Base-by-base conservation (phyloP, 2,113 vertebrate genomes). In the Limanda limanda region DNA sequence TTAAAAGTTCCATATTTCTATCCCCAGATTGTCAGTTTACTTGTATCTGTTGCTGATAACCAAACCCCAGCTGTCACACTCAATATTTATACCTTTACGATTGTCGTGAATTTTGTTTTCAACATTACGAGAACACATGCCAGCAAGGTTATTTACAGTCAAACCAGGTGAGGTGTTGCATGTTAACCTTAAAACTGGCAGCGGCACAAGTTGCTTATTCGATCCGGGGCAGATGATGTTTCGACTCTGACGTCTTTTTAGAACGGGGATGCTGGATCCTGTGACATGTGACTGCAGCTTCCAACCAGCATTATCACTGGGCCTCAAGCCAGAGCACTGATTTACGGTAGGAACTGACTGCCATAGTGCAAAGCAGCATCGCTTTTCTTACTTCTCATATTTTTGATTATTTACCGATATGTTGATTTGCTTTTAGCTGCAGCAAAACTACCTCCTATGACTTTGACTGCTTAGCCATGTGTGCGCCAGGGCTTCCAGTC, bases 141-240 rank as follows among this genome's bases (percentile, higher is more conserved):
- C 37, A 20, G 3, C 13, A n/a, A 64, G 40, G 23, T 58, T 45
- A 51, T 75, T 37, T 66, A 18, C 10, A 3, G 45, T 18, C 9
- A 52, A 67, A 63, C 63, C 52, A 51, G 58, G 27, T 55, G n/a
- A 48, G 18, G 35, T 3, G 21, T 27, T 25, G 5, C 47, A 14
- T 64, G 45, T 57, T 84, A 21, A 81, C 35, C 57, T 56, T 56
- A 60, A 60, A 64, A 40, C 58, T 60, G 67, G 27, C 66, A 64
- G 61, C 31, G 7, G 23, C 47, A 21, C 66, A 63, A 64, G 40
- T 48, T 54, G 21, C 17, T 48, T 60, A 31, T 60, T 59, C 65
- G 54, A 75, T 45, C 55, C 3, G 3, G 47, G 54, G 21, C 77
- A 73, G 54, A 75, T 74, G 24, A 82, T 69, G 58, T 84, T 71